These are phyloP conservation scores for Ischnura elegans DNA, from an alignment of 2,888 invertebrate species.

Conservation along the genomic window DNA sequence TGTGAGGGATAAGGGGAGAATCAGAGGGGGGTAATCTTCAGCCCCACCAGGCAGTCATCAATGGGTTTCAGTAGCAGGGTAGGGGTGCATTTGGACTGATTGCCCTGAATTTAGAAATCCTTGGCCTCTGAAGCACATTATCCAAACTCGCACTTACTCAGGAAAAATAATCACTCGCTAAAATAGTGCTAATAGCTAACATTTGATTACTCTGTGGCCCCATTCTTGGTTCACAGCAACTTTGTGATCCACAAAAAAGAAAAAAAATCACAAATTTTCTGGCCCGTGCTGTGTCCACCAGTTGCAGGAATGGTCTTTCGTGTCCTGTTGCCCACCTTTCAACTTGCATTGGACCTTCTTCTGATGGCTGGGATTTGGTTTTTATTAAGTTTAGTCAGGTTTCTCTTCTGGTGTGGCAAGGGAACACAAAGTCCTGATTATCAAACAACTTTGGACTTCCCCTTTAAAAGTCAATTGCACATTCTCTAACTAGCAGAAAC, in stretches of 20 bases:
- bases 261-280: slow-evolving; percentile 5
- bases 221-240: slow-evolving; percentile 63
- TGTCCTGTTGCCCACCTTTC: background rate
- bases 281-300: slow-evolving; percentile 32
- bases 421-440: slow-evolving; percentile 40
- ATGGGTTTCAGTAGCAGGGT: slow-evolving; percentile 5
- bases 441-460: background rate
- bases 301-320: slow-evolving; percentile 47
- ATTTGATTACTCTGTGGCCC: slow-evolving; percentile 57
- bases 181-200: slow-evolving; percentile 47
- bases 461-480: background rate
- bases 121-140: slow-evolving; percentile 47
- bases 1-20: background rate
- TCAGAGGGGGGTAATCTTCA: background rate
- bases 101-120: background rate
- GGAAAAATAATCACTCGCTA: slow-evolving; percentile 52
- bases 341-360: background rate
- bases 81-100: slow-evolving; percentile 41
- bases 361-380: background rate
- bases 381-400: background rate
- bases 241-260: slow-evolving; percentile 53
- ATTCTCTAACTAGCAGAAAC: background rate
- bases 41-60: slow-evolving; percentile 36
- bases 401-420: background rate
- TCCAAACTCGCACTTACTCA: slow-evolving; percentile 47